A percentile compares a stretch with the other conserved stretches of the same genome.
Evolutionary conservation across 2,113 vertebrate species (phyloP).

Genomic region (Ptilorrhoa leucosticta): DNA sequence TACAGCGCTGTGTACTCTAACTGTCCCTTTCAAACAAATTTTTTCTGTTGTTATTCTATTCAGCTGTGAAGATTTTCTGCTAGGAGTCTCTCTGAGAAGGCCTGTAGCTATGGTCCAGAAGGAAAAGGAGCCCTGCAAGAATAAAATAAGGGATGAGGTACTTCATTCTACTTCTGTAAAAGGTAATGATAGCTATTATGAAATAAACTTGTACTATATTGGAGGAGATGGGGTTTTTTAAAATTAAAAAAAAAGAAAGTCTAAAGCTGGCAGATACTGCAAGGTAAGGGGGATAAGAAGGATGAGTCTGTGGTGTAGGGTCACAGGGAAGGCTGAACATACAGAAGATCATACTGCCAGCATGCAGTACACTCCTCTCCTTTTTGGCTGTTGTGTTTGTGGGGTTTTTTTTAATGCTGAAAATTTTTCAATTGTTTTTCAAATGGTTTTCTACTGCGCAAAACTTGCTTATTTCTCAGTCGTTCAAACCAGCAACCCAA

Average conservation of each 20-base stretch:
- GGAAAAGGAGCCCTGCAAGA: neutral
- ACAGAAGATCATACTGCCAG: neutral
- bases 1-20: neutral
- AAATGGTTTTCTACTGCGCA: neutral
- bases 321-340: neutral
- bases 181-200: neutral
- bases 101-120: neutral
- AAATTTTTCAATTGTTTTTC: neutral
- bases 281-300: neutral
- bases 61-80: neutral
- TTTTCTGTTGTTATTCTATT: neutral
- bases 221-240: neutral
- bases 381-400: neutral
- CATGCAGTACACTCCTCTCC: rapidly evolving
- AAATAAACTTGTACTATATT: neutral
- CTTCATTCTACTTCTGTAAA: neutral
- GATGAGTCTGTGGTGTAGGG: neutral
- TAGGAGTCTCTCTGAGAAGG: neutral
- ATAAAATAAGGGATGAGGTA: neutral
- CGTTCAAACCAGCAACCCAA: neutral
- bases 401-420: neutral
- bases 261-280: neutral
- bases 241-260: neutral
- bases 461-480: neutral
- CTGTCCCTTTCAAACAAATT: neutral